These are phyloP conservation scores for Limnothrissa miodon DNA, from an alignment of 2,113 vertebrate species.

Conservation along the genomic window DNA sequence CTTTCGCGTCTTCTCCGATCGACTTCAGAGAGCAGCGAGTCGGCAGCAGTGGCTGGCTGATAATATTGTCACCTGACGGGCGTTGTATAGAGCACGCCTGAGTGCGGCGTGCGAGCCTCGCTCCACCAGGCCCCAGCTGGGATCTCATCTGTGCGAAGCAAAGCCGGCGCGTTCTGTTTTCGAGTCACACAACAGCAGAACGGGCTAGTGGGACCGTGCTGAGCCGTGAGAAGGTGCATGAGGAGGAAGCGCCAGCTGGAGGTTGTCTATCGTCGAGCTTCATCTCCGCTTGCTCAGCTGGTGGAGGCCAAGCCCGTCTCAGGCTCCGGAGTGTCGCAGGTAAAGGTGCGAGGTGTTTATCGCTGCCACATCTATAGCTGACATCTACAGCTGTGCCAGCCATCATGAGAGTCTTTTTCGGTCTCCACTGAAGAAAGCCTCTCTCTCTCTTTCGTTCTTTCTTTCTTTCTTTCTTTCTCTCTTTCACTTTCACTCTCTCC, in stretches of 20 bases:
- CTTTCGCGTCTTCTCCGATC: neutral
- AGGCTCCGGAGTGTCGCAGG: neutral
- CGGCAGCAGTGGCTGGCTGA: neutral
- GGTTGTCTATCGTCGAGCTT: neutral
- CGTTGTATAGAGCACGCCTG: neutral
- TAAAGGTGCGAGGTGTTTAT: neutral
- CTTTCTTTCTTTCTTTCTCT: slow-evolving; percentile 3
- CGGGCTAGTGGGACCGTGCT: neutral
- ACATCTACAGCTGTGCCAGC: neutral
- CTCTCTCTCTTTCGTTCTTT: too few species aligned
- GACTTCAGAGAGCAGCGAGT: neutral
- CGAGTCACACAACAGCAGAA: neutral
- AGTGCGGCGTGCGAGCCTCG: neutral
- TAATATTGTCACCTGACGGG: neutral
- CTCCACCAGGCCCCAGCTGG: neutral
- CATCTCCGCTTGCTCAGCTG: neutral
- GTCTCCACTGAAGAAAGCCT: neutral
- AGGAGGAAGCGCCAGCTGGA: neutral
- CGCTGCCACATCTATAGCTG: neutral
- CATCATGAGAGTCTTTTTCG: neutral
- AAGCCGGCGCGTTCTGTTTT: too few species aligned
- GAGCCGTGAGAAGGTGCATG: neutral
- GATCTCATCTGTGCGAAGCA: too few species aligned
- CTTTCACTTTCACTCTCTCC: neutral
- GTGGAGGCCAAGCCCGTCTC: neutral